These are phyloP conservation scores for Alouatta palliata DNA, from an alignment of 2,113 vertebrate species.

Conservation along the genomic window DNA sequence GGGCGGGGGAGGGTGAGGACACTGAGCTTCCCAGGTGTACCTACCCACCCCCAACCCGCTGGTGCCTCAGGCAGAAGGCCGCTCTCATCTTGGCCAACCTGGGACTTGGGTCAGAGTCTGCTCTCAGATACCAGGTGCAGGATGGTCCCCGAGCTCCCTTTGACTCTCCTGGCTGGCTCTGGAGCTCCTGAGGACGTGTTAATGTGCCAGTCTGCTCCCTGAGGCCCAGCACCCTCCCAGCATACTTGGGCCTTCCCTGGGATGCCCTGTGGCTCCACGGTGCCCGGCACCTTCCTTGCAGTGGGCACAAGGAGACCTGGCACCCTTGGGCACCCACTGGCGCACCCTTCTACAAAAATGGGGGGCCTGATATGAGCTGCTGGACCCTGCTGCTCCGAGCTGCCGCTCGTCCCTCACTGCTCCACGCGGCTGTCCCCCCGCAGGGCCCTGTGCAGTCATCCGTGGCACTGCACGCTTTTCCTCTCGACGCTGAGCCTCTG, in stretches of 20 bases:
- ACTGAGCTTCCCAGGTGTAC: no score
- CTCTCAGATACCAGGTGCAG: neutral
- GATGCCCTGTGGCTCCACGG: neutral
- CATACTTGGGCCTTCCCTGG: no score
- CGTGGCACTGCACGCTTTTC: conserved; percentile 64
- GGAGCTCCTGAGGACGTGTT: no score
- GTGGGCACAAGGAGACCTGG: neutral
- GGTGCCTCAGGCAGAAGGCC: neutral
- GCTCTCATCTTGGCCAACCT: neutral
- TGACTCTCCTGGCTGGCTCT: neutral
- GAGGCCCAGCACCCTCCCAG: no score
- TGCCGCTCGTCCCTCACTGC: no score
- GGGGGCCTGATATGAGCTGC: neutral
- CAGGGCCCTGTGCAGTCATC: conserved; percentile 47
- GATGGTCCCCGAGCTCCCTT: neutral
- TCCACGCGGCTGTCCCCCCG: rapidly evolving
- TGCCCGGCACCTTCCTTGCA: neutral
- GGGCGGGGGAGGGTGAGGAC: no score
- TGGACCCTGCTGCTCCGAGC: rapidly evolving
- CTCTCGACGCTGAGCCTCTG: conserved; percentile 23
- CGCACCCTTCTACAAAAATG: neutral
- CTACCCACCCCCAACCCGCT: no score
- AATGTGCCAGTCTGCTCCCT: no score
- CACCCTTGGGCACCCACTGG: neutral
- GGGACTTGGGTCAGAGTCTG: neutral